Conservation (phyloP, 1,140 invertebrate species). For the Medauroidea extradentata region DNA sequence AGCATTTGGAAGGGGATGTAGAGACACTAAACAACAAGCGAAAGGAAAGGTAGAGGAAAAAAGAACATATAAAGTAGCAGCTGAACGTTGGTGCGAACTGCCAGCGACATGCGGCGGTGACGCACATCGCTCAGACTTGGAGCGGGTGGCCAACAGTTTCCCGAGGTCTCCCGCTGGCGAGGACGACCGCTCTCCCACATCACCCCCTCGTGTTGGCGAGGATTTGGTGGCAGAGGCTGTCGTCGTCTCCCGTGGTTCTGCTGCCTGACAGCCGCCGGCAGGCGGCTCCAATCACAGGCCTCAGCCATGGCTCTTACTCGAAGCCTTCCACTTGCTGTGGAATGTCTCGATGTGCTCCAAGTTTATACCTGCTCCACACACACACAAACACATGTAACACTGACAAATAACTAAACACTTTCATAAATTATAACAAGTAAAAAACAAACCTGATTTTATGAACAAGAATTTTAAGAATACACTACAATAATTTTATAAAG, state of each 20-base stretch:
- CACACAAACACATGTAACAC: constrained; percentile 11
- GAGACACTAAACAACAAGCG: no score
- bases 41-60: no score
- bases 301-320: constrained; percentile 61
- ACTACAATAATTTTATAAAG: no score
- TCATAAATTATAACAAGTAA: background rate
- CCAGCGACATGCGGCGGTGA: no score
- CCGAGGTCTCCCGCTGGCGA: background rate
- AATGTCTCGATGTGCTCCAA: constrained; percentile 61
- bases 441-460: no score
- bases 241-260: background rate
- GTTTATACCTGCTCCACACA: constrained; percentile 50
- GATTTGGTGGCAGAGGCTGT: background rate
- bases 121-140: no score
- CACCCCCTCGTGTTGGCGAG: background rate
- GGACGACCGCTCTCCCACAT: background rate
- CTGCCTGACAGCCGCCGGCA: background rate
- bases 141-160: no score
- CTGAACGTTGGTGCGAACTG: no score
- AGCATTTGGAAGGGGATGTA: no score
- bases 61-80: no score
- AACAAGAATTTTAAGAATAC: no score
- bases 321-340: constrained; percentile 62
- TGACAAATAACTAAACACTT: constrained; percentile 14
- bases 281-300: constrained; percentile 9